Evolutionary conservation across 2,888 invertebrate genomes (phyloP).

Genomic region (Thumatha senex): DNA sequence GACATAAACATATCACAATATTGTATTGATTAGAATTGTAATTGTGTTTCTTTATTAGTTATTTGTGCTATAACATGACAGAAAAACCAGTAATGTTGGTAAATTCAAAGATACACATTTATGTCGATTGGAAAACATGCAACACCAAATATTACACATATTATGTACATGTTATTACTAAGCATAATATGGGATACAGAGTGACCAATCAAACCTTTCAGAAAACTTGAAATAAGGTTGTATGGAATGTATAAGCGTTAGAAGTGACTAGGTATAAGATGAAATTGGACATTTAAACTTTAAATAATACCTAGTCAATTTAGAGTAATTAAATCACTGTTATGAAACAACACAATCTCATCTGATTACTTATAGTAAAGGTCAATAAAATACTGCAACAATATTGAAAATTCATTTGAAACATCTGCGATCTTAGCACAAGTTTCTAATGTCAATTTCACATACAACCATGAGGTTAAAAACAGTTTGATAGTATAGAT

Average conservation of each 20-base stretch:
- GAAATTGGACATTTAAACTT: slow-evolving; percentile 27
- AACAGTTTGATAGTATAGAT: slow-evolving; percentile 31
- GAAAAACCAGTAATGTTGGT: slow-evolving; percentile 10
- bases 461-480: slow-evolving; percentile 32
- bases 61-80: neutral
- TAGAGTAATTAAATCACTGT: slow-evolving; percentile 56
- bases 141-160: slow-evolving; percentile 42
- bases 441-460: slow-evolving; percentile 39
- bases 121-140: slow-evolving; percentile 46
- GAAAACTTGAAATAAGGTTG: slow-evolving; percentile 65
- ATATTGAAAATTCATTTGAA: slow-evolving; percentile 55
- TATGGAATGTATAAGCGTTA: slow-evolving; percentile 80
- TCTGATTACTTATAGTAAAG: slow-evolving; percentile 51
- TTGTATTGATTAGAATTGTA: too few species aligned
- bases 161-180: slow-evolving; percentile 48
- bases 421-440: slow-evolving; percentile 65
- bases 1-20: slow-evolving; percentile 27
- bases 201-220: slow-evolving; percentile 67
- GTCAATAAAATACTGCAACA: slow-evolving; percentile 73
- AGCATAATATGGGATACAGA: slow-evolving; percentile 43
- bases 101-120: slow-evolving; percentile 14
- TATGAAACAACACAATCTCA: slow-evolving; percentile 57
- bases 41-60: too few species aligned
- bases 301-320: slow-evolving; percentile 61
- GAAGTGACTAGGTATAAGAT: slow-evolving; percentile 61